Evolutionary conservation across 2,797 vertebrate genomes (phyloP).

Genomic region (Nyctibius grandis): DNA sequence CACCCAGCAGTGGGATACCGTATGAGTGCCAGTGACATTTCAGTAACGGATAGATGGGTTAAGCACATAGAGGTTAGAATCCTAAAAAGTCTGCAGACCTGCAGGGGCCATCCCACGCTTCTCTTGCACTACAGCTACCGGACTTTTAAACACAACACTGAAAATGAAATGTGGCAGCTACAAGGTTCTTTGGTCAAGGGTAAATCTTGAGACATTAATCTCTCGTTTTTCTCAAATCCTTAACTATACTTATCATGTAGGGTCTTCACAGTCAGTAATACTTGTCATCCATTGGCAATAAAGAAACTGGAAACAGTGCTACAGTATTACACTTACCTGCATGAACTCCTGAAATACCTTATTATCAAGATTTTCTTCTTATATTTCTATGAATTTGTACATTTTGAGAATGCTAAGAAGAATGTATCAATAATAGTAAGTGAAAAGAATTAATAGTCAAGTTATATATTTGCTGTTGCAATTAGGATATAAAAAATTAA

Average conservation of each 20-base stretch:
- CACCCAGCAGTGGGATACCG: neutral
- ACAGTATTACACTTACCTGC: neutral
- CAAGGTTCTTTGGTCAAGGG: neutral
- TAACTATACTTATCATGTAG: neutral
- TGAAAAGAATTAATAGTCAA: neutral
- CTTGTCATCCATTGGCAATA: neutral
- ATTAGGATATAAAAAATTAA: neutral
- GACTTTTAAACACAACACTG: neutral
- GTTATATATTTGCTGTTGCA: neutral
- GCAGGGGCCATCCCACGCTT: neutral
- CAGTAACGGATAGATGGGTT: neutral
- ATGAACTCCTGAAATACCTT: neutral
- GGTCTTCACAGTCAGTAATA: neutral
- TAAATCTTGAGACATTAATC: neutral
- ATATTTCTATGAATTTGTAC: neutral
- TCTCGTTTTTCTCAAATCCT: neutral
- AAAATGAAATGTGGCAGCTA: neutral
- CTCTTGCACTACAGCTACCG: neutral
- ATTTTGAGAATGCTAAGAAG: neutral
- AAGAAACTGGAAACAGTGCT: neutral
- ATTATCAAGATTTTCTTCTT: neutral
- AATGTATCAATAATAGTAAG: neutral
- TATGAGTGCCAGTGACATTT: neutral
- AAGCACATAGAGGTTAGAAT: neutral
- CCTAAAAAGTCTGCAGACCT: neutral